Conservation (phyloP, 2,888 invertebrate genomes). For the Cataglyphis albicans region DNA sequence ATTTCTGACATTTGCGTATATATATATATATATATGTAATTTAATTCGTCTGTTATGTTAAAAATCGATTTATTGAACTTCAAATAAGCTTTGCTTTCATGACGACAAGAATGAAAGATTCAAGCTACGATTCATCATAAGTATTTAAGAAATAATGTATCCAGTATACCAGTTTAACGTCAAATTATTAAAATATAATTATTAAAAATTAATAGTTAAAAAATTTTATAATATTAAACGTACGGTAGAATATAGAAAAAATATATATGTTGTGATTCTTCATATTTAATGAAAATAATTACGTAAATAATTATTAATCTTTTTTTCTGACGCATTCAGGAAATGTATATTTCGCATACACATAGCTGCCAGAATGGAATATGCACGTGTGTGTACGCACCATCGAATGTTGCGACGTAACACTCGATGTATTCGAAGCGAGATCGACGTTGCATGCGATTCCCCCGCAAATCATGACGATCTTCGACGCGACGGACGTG, state of each 20-base stretch:
- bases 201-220: not conserved
- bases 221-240: not conserved
- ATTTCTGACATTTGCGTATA: not conserved
- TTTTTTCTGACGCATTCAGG: not conserved
- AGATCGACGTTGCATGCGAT: slow-evolving; percentile 25
- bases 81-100: not conserved
- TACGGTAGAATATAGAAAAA: not conserved
- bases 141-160: slow-evolving; percentile 15
- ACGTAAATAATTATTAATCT: not conserved
- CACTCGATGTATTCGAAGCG: slow-evolving; percentile 48
- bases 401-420: slow-evolving; percentile 27
- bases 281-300: not conserved
- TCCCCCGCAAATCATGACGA: slow-evolving; percentile 54
- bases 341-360: not conserved
- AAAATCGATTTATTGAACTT: not conserved
- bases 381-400: not conserved
- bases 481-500: slow-evolving; percentile 33
- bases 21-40: not conserved
- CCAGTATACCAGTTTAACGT: not conserved
- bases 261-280: not conserved
- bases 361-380: not conserved
- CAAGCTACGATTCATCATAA: not conserved
- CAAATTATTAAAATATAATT: not conserved
- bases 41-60: not conserved
- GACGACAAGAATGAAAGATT: not conserved